Evolutionary conservation across 2,797 vertebrate genomes (phyloP), one percentile per base, ranked within the genome.

Genomic region (Microchirus variegatus): DNA sequence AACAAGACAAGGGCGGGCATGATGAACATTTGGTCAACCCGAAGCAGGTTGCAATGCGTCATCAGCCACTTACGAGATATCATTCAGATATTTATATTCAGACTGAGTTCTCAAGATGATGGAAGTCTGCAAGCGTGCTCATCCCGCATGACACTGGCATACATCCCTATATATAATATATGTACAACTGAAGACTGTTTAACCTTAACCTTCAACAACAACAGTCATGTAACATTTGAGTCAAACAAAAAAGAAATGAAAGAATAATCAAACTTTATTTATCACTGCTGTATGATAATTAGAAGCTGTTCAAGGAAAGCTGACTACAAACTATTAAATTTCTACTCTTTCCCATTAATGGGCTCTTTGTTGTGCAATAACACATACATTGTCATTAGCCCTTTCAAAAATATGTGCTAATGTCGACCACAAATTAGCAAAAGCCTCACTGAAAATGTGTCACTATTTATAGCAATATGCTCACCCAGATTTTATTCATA

Each of bases 21-120:
- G 81, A 94, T 95, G 93, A 95, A 93, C 94, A 94, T 95, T 92
- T 85, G 19, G 56, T 91, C 94, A 93, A 95, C 94, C 94, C 91
- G 55, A 8, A 86, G 81, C 60, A 15, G 91, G 92, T 93, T 94
- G 93, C 86, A 94, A 96, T 94, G 93, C 93, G 87, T 95, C 90
- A 91, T 94, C 93, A 87, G 87, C 90, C 92, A 93, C 84, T 70
- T 90, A 90, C 90, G 68, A 69, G 75, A 80, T 60, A 66, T 55
- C 69, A 46, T 59, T 80, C 73, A 80, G 82, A 90, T 90, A 75
- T 78, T 57, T 67, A 46, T 71, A 80, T 55, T 78, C 73, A 77
- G 64, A 17, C 18, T 56, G 76, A 67, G 53, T 57, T 53, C 53
- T 63, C 31, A 36, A 45, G 35, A 75, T 18, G 45, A 64, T 36